Conservation (phyloP, 2,113 vertebrate species). For the Ivindomyrus marchei region DNA sequence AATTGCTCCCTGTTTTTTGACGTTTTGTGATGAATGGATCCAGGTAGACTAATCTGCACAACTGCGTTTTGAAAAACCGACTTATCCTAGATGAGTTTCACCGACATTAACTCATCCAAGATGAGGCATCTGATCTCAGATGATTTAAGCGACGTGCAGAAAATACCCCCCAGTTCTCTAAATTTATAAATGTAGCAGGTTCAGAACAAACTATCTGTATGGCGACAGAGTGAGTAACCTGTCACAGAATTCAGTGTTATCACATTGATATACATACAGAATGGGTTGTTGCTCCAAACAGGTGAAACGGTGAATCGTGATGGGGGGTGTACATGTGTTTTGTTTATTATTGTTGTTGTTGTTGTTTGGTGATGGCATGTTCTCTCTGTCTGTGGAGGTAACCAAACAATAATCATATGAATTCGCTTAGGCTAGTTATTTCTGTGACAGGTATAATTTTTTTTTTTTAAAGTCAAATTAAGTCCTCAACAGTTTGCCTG, state of each 20-base stretch:
- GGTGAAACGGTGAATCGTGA: background rate
- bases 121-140: too few species aligned
- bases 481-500: background rate
- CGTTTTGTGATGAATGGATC: too few species aligned
- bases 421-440: background rate
- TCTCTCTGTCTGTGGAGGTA: background rate
- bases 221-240: background rate
- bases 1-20: too few species aligned
- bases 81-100: too few species aligned
- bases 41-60: too few species aligned
- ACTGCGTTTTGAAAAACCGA: too few species aligned
- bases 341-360: background rate
- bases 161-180: background rate
- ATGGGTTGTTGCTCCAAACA: background rate
- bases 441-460: background rate
- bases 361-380: background rate
- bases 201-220: background rate
- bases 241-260: background rate
- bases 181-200: background rate
- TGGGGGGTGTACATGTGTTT: background rate
- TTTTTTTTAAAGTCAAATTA: background rate
- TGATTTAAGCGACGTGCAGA: too few species aligned
- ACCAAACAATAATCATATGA: background rate
- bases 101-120: too few species aligned
- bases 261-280: background rate